Evolutionary conservation across 2,113 vertebrate genomes (phyloP).

Genomic region (Copsychus sechellarum): DNA sequence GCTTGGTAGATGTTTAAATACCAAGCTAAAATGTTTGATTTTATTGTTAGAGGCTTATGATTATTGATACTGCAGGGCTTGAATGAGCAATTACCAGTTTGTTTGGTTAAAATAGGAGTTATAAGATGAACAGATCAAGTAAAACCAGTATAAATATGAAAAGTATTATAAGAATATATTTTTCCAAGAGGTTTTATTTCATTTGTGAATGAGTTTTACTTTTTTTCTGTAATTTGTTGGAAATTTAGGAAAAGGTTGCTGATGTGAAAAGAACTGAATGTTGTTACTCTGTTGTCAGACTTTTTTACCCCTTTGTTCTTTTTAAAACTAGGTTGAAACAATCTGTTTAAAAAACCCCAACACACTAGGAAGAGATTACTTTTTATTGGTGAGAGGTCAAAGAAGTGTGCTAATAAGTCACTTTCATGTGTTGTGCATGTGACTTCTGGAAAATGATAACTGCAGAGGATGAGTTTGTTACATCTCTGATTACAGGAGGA

Average conservation of each 20-base stretch:
- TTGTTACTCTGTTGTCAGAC: background rate
- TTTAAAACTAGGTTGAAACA: background rate
- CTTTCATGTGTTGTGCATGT: background rate
- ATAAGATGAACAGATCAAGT: background rate
- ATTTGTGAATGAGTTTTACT: background rate
- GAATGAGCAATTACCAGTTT: background rate
- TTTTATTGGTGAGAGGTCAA: background rate
- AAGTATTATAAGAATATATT: background rate
- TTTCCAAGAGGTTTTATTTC: background rate
- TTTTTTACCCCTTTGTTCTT: background rate
- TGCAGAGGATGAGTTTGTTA: background rate
- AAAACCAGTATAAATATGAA: background rate
- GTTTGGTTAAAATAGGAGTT: background rate
- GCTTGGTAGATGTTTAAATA: background rate
- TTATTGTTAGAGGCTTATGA: background rate
- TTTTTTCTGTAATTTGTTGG: background rate
- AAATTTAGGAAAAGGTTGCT: background rate
- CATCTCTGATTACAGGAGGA: background rate
- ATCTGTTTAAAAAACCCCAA: background rate
- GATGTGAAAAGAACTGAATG: background rate
- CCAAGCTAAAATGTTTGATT: background rate
- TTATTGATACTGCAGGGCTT: background rate
- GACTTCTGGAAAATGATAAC: background rate
- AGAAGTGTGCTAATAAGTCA: background rate
- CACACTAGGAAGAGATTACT: background rate